Evolutionary conservation across 2,888 invertebrate genomes (phyloP).

Genomic region (Zelleria hepariella): DNA sequence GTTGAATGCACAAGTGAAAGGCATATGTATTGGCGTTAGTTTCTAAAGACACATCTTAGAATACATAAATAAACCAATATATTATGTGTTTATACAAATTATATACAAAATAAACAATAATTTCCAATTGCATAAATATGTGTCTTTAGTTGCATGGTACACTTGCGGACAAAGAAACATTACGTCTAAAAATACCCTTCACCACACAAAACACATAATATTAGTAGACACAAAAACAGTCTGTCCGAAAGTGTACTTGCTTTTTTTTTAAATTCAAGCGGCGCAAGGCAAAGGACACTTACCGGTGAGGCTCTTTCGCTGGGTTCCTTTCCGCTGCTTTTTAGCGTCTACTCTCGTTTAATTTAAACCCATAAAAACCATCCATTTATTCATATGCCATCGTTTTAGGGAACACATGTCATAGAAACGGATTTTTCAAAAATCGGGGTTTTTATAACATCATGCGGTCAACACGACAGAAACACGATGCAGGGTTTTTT

Average conservation of each 20-base stretch:
- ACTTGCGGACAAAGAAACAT: constrained; percentile 38
- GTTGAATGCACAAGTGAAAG: not conserved
- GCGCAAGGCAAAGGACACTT: constrained; percentile 74
- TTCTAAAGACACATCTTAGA: not conserved
- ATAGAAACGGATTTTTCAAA: constrained; percentile 45
- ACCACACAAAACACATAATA: not conserved
- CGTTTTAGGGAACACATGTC: constrained; percentile 42
- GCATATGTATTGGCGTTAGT: not conserved
- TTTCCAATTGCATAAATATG: not conserved
- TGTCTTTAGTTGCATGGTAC: constrained; percentile 21
- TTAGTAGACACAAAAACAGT: not conserved
- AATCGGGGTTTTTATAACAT: constrained; percentile 52
- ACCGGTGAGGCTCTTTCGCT: constrained; percentile 87
- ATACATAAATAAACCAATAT: not conserved
- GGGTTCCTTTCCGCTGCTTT: constrained; percentile 87
- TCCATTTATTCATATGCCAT: constrained; percentile 25
- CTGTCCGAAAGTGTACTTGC: constrained; percentile 43
- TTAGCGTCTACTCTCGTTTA: constrained; percentile 84
- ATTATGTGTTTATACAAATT: too few species aligned
- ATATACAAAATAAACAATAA: too few species aligned
- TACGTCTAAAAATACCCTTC: not conserved
- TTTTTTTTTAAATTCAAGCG: too few species aligned
- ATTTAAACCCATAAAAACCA: constrained; percentile 33
- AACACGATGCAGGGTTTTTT: constrained; percentile 61
- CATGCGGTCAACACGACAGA: constrained; percentile 70